Base-by-base conservation (phyloP, 2,113 vertebrate genomes). In the Baryphthengus martii region DNA sequence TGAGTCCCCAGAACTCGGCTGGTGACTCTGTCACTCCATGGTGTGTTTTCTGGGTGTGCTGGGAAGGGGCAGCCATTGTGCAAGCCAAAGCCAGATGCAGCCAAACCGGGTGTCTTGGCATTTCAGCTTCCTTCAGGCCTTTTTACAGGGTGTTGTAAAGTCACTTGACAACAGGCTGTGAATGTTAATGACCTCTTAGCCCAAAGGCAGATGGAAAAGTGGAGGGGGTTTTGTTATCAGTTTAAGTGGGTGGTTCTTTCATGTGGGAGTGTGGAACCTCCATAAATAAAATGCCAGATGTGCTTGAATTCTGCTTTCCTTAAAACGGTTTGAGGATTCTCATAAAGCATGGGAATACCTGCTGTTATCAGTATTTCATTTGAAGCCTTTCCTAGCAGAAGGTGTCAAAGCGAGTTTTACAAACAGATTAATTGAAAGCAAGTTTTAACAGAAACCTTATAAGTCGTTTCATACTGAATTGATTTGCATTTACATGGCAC, bases 251-350 rank as follows among this genome's bases (percentile, higher is more conserved):
- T 10, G 45, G 56, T 61, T 75, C 90, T 96, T 95, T 94, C 92
- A 92, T 87, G 85, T 68, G 85, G 76, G 73, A 93, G 72, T 15
- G 31, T 65, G 58, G 37, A 89, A 81, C 49, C 63, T 70, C 83
- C 85, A 67, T 85, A 93, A 92, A 94, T 87, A 65, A 93, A 90
- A 39, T 65, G 73, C 88, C 95, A 97, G 93, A 93, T 95, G 94
- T 94, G 77, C 84, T 25, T 7, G 42, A 74, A 35, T 76, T 59
- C 80, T n/a, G 44, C 24, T 84, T 37, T 23, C 62, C 66, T 71
- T 62, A 19, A 39, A 73, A 24, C 3, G 23, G 6, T 17, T 35
- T 13, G 39, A 35, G 45, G 23, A 37, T 47, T 76, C 67, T 39
- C 70, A 24, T 39, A 40, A 75, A 47, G 70, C 49, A 2, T 20